These are phyloP conservation scores for Saiga tatarica DNA, from an alignment of 2,113 vertebrate species.

Conservation along the genomic window DNA sequence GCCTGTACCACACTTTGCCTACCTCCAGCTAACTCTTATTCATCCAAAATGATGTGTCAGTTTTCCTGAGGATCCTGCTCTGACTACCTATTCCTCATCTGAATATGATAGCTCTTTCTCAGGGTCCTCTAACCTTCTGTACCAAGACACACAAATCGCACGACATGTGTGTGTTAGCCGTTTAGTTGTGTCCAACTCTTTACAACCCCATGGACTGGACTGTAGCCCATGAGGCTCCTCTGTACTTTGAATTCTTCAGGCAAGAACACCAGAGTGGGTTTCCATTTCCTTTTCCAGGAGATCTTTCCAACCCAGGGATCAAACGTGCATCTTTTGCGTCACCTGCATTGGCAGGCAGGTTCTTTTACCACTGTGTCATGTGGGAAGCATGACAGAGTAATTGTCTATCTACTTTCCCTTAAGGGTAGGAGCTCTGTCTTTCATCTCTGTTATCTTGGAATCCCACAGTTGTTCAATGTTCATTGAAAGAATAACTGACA, in stretches of 20 bases:
- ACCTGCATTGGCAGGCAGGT: not conserved
- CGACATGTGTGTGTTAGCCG: not conserved
- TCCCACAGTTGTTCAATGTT: not conserved
- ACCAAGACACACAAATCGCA: not conserved
- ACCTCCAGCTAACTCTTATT: not conserved
- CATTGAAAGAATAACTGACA: not conserved
- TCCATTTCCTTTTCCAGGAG: not conserved
- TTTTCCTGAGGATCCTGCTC: not conserved
- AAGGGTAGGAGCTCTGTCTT: not conserved
- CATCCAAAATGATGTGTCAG: not conserved
- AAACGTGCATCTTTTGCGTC: rapidly evolving
- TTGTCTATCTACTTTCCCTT: not conserved
- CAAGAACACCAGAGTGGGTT: not conserved
- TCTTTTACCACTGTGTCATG: not conserved
- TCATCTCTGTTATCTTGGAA: not conserved
- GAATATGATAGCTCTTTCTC: not conserved
- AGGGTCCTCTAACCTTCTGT: not conserved
- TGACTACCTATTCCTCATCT: not conserved
- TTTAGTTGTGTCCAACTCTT: not conserved
- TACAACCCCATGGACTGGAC: not conserved
- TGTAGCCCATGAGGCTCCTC: not conserved
- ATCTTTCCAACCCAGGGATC: not conserved
- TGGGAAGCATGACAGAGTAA: not conserved
- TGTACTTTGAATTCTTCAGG: not conserved
- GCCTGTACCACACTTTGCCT: not conserved